Evolutionary conservation across 1,140 invertebrate species (phyloP).

Genomic region (Protaetia brevitarsis): DNA sequence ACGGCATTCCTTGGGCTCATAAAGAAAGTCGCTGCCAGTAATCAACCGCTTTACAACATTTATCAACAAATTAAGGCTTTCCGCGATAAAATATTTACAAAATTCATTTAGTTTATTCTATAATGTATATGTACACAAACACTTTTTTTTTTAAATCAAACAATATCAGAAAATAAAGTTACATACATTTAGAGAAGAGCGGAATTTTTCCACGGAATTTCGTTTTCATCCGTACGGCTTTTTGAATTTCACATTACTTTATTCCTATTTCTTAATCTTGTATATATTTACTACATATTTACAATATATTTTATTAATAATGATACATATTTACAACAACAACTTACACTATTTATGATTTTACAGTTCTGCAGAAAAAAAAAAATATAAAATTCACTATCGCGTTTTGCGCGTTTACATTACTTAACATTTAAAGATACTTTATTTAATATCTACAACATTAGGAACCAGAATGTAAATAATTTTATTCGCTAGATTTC

Average conservation of each 20-base stretch:
- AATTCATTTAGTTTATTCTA: neutral
- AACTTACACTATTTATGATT: neutral
- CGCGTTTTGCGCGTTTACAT: neutral
- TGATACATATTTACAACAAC: slow-evolving; percentile 9
- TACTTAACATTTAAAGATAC: too few relatives aligned
- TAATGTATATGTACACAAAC: slow-evolving; percentile 4
- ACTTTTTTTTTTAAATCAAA: neutral
- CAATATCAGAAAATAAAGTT: neutral
- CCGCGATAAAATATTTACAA: slow-evolving; percentile 12
- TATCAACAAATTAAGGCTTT: slow-evolving; percentile 17
- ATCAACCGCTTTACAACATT: neutral
- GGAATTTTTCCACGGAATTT: neutral
- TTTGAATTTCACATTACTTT: too few relatives aligned
- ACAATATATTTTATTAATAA: neutral
- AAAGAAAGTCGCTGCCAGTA: neutral
- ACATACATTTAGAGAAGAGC: neutral
- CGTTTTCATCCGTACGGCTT: neutral
- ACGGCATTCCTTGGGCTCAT: slow-evolving; percentile 4
- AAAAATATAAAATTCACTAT: neutral
- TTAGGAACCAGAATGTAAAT: slow-evolving; percentile 16
- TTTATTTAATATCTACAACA: neutral
- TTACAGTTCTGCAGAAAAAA: neutral
- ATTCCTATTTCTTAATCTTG: neutral
- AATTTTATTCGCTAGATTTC: neutral
- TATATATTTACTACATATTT: neutral